Conservation (phyloP, 2,888 invertebrate species). For the Zhuqinia jingwanae region DNA sequence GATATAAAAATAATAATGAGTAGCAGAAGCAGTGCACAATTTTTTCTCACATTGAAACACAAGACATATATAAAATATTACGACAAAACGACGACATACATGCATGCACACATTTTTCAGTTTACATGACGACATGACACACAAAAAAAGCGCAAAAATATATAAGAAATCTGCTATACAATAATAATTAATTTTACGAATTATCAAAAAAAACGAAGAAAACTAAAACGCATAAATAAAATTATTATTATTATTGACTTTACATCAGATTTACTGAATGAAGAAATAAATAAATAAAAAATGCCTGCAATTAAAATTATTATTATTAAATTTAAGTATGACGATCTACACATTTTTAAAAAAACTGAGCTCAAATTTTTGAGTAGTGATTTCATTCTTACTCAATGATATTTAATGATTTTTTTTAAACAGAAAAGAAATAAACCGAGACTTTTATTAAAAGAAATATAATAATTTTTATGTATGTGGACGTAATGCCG, state of each 20-base stretch:
- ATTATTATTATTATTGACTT: neutral
- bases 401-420: conserved; percentile 21
- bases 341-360: neutral
- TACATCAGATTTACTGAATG: no score
- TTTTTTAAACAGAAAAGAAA: neutral
- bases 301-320: conserved; percentile 10
- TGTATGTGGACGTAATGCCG: neutral
- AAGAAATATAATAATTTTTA: neutral
- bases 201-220: neutral
- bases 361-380: conserved; percentile 46
- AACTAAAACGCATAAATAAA: neutral
- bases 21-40: no score
- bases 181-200: neutral
- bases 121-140: neutral
- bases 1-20: no score
- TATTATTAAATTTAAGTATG: neutral
- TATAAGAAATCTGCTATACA: neutral
- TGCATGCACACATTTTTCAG: neutral
- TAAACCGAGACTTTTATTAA: conserved; percentile 39
- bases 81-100: neutral
- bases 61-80: no score
- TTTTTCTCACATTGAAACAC: no score
- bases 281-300: no score
- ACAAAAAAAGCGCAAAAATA: neutral
- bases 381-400: conserved; percentile 42